Evolutionary conservation across 2,888 invertebrate genomes (phyloP), one percentile per base, ranked within the genome.

Genomic region (Cryptocephalus moraei): DNA sequence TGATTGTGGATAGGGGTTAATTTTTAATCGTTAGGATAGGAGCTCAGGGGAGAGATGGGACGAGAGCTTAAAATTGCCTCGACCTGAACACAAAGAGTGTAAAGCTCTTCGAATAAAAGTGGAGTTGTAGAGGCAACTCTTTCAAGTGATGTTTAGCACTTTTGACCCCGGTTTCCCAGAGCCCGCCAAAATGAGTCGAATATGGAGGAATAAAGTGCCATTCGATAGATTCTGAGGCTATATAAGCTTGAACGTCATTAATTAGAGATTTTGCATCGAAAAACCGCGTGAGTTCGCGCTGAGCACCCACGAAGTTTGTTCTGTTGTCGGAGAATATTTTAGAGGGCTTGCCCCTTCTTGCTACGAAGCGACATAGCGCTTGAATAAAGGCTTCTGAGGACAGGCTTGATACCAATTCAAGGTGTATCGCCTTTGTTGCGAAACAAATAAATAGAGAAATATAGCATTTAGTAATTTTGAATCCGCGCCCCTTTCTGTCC

Each of bases 51-150:
- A n/a, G 41, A 46, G 22, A 58, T 38, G 46, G 63, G 62, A 32
- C 61, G 42, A 8, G 56, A 61, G 51, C 63, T 63, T 9, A 62
- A 42, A 14, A 53, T 46, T 1, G 58, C 56, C 46, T 60, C 58
- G 12, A 61, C 54, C 43, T 60, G 53, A n/a, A 47, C 46, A 6
- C 56, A 12, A 4, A 59, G 32, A 1, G 60, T 62, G n/a, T 43
- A 34, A 22, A 63, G 50, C 41, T 65, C 56, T 46, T 62, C 56
- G 41, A 51, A 57, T 2, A 54, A 58, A 3, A 61, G 39, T 12
- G 36, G 46, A 12, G 39, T 9, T 32, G 53, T 47, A 8, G 60
- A 57, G 9, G 61, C 44, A 6, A 59, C 41, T n/a, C 48, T 31
- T 42, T 33, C 34, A 48, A 50, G 41, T 53, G 51, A 40, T 13